These are phyloP conservation scores for Acrocephalus scirpaceus DNA, from an alignment of 2,797 vertebrate species.

Conservation along the genomic window DNA sequence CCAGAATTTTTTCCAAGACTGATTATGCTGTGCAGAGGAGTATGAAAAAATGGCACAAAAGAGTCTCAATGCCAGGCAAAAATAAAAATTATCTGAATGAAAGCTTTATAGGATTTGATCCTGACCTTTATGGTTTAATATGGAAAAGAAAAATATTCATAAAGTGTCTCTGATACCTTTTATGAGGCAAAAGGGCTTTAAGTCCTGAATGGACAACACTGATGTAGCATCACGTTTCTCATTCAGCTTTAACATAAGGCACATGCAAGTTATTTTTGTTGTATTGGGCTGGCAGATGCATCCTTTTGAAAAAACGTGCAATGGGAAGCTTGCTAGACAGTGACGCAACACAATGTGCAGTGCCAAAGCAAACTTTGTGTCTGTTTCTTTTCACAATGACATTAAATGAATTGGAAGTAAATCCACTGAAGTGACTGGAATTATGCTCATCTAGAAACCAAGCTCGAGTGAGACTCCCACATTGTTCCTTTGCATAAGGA, in stretches of 20 bases:
- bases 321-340: conserved; percentile 63
- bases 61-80: neutral
- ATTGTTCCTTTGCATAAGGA: neutral
- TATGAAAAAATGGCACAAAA: neutral
- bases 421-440: conserved; percentile 26
- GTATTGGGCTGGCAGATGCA: conserved; percentile 25
- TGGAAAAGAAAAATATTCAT: neutral
- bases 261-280: conserved; percentile 49
- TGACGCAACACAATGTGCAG: neutral
- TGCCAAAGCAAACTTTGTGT: conserved; percentile 51
- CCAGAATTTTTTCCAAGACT: neutral
- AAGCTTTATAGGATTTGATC: neutral
- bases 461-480: neutral
- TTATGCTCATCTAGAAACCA: conserved; percentile 10
- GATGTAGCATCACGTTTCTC: neutral
- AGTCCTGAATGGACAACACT: neutral
- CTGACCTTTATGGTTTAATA: neutral
- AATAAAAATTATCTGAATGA: neutral
- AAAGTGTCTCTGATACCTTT: neutral
- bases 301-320: conserved; percentile 7
- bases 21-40: neutral
- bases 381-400: conserved; percentile 56
- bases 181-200: neutral
- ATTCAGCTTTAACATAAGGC: conserved; percentile 43
- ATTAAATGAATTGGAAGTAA: conserved; percentile 45